phyloP scores from a whole-genome alignment of 2,113 vertebrate species.

The Anhinga rufa region DNA sequence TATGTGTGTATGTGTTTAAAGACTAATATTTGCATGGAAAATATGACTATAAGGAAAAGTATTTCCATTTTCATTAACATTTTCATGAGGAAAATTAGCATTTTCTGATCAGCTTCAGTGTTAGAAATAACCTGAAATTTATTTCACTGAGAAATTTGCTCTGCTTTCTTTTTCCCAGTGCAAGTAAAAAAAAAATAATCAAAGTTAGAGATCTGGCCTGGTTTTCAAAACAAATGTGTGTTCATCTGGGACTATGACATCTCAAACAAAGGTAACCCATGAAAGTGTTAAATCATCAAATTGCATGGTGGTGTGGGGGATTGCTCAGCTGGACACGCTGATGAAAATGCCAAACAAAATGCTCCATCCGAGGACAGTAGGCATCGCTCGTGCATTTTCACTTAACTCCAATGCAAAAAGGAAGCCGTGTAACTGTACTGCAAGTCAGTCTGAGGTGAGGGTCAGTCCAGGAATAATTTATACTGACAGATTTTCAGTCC shows the following conservation, averaged over 20 bases:
- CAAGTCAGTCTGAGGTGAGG: not conserved
- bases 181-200: not conserved
- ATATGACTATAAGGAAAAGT: not conserved
- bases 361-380: not conserved
- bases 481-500: not conserved
- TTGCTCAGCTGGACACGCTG: not conserved
- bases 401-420: not conserved
- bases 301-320: not conserved
- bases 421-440: not conserved
- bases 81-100: not conserved
- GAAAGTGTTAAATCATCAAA: not conserved
- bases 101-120: not conserved
- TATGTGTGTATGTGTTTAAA: not conserved
- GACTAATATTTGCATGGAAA: not conserved
- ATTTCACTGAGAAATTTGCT: not conserved
- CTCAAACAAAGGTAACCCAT: not conserved
- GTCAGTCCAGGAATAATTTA: not conserved
- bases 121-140: not conserved
- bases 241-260: not conserved
- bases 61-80: not conserved
- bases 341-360: not conserved
- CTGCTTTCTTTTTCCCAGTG: not conserved
- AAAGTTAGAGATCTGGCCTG: not conserved
- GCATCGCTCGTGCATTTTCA: accelerated
- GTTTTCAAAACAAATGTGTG: not conserved